These are phyloP conservation scores for Nylanderia fulva DNA, from an alignment of 1,140 invertebrate genomes.

Conservation along the genomic window DNA sequence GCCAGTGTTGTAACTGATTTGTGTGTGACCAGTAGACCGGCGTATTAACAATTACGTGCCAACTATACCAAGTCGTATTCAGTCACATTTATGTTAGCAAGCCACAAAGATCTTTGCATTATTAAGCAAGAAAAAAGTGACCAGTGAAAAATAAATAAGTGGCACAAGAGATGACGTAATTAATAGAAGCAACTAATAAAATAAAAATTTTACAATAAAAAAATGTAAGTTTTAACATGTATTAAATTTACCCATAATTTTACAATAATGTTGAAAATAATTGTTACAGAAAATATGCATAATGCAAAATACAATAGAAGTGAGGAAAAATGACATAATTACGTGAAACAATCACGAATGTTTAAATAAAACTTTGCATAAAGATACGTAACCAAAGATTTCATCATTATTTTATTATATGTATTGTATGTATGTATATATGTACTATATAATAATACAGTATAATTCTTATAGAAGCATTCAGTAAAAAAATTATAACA, in stretches of 20 bases:
- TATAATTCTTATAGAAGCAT: background rate
- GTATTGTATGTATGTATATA: too few relatives aligned
- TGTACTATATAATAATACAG: background rate
- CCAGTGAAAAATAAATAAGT: background rate
- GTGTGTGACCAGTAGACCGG: background rate
- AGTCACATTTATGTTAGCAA: background rate
- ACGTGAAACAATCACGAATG: too few relatives aligned
- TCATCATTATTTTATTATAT: background rate
- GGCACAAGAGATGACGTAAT: background rate
- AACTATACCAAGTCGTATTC: background rate
- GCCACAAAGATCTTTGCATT: background rate
- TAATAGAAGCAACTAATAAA: background rate
- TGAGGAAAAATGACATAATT: too few relatives aligned
- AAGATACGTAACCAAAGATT: background rate
- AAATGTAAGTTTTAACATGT: too few relatives aligned
- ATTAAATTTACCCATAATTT: too few relatives aligned
- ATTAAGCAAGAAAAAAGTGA: background rate
- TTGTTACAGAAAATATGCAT: too few relatives aligned
- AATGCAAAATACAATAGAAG: too few relatives aligned
- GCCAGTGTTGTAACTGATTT: background rate
- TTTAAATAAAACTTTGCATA: too few relatives aligned
- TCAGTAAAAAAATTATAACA: background rate
- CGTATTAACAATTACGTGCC: constrained; percentile 12
- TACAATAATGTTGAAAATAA: too few relatives aligned
- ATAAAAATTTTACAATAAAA: background rate